Percentiles rank a stretch among this genome's conserved stretches.
phyloP scores from a whole-genome alignment of 1,140 invertebrate genomes.

The Bombus difficillimus region DNA sequence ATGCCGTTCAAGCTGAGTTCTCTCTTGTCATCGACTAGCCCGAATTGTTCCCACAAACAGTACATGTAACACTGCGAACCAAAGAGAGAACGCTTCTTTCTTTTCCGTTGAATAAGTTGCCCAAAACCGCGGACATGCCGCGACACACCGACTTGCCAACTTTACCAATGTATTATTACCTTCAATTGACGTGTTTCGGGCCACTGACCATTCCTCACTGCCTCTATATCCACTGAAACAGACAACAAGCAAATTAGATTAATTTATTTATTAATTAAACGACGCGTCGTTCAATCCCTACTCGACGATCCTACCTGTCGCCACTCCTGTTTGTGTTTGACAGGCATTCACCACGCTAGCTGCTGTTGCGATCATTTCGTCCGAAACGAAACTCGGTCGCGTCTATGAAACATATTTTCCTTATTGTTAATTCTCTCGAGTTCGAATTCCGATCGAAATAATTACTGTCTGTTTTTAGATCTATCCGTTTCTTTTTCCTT shows the following conservation, averaged over 20 bases:
- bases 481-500: not conserved
- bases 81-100: not conserved
- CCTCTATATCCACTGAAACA: slow-evolving; percentile 75
- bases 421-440: not conserved
- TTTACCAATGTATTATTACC: slow-evolving; percentile 58
- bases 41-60: slow-evolving; percentile 78
- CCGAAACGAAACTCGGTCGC: slow-evolving; percentile 77
- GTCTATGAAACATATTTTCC: slow-evolving; percentile 59
- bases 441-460: not conserved
- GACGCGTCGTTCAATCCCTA: not conserved
- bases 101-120: not conserved
- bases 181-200: slow-evolving; percentile 73
- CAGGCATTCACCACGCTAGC: slow-evolving; percentile 78
- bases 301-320: slow-evolving; percentile 69
- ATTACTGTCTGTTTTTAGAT: not conserved
- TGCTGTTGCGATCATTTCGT: slow-evolving; percentile 76
- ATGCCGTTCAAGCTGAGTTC: slow-evolving; percentile 77
- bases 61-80: slow-evolving; percentile 77
- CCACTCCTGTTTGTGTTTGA: slow-evolving; percentile 75
- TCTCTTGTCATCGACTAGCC: slow-evolving; percentile 74
- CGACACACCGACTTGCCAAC: not conserved
- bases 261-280: no score
- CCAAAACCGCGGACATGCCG: not conserved
- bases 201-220: slow-evolving; percentile 75
- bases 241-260: not conserved